Conservation (phyloP, 1,140 invertebrate genomes). For the Zaprionus tsacasi region DNA sequence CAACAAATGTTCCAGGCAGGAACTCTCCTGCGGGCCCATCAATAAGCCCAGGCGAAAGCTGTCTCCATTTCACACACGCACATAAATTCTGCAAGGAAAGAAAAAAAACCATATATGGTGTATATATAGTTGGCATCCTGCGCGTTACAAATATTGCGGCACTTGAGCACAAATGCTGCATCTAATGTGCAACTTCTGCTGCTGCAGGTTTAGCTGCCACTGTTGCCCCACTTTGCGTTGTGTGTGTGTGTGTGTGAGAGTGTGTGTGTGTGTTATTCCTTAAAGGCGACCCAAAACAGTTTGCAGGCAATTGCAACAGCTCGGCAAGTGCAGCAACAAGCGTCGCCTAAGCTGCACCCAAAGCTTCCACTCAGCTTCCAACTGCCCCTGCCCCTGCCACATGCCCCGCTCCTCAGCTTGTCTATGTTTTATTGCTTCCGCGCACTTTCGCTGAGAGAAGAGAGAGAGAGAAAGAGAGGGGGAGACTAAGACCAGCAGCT, state of each 20-base stretch:
- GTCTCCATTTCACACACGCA: slow-evolving; percentile 10
- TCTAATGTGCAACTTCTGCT: slow-evolving; percentile 48
- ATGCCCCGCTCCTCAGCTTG: slow-evolving; percentile 15
- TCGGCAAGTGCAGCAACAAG: slow-evolving; percentile 64
- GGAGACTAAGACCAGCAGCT: slow-evolving; percentile 39
- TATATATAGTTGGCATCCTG: slow-evolving; percentile 42
- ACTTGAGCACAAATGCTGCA: slow-evolving; percentile 76
- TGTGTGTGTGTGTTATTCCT: background rate
- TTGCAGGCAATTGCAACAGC: slow-evolving; percentile 70
- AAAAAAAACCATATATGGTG: background rate
- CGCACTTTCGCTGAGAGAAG: slow-evolving; percentile 64
- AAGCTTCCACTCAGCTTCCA: background rate
- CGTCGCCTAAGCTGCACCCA: slow-evolving; percentile 56
- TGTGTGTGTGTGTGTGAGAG: background rate
- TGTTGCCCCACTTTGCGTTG: slow-evolving; percentile 17
- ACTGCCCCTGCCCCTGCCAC: background rate
- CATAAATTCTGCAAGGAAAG: slow-evolving; percentile 57
- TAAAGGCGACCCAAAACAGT: slow-evolving; percentile 38
- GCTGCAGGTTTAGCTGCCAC: slow-evolving; percentile 12
- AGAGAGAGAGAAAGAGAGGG: too few relatives aligned
- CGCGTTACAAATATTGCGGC: slow-evolving; percentile 73
- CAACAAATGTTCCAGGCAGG: background rate
- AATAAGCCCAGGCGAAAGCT: slow-evolving; percentile 22
- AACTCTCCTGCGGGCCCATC: slow-evolving; percentile 8
- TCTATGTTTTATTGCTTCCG: slow-evolving; percentile 80